Percentiles rank a stretch among this genome's conserved stretches.
phyloP scores from a whole-genome alignment of 2,113 vertebrate genomes.

The Xyrauchen texanus region DNA sequence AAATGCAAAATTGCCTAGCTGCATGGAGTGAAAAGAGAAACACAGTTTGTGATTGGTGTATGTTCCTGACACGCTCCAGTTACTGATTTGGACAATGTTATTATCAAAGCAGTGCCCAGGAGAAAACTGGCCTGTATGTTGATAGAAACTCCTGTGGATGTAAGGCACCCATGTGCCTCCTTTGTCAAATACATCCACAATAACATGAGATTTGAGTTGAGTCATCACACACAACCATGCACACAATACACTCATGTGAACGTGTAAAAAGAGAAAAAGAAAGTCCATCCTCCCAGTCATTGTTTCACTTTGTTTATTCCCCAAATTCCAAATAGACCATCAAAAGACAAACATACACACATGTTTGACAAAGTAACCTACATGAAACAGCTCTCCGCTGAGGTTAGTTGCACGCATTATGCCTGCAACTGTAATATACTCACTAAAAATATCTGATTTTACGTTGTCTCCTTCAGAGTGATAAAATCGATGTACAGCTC shows the following conservation, averaged over 20 bases:
- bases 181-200: not conserved
- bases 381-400: too few relatives aligned
- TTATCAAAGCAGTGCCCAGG: too few relatives aligned
- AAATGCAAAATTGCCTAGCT: too few relatives aligned
- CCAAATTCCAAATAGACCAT: not conserved
- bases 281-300: not conserved
- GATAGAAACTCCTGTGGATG: not conserved
- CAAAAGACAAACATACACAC: not conserved
- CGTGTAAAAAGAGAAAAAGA: not conserved
- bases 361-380: not conserved
- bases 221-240: not conserved
- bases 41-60: too few relatives aligned
- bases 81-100: too few relatives aligned
- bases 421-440: not conserved
- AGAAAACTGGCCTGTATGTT: too few relatives aligned
- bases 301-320: not conserved
- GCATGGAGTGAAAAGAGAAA: too few relatives aligned
- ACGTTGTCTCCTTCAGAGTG: too few relatives aligned
- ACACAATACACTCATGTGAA: not conserved
- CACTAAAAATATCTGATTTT: too few relatives aligned
- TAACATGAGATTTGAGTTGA: not conserved
- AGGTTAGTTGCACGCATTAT: too few relatives aligned
- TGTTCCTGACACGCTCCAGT: too few relatives aligned
- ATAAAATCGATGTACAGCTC: too few relatives aligned
- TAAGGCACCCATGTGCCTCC: not conserved